Evolutionary conservation across 64 coral and sea anemone species (phyloP).

Genomic region (Acropora yongei): DNA sequence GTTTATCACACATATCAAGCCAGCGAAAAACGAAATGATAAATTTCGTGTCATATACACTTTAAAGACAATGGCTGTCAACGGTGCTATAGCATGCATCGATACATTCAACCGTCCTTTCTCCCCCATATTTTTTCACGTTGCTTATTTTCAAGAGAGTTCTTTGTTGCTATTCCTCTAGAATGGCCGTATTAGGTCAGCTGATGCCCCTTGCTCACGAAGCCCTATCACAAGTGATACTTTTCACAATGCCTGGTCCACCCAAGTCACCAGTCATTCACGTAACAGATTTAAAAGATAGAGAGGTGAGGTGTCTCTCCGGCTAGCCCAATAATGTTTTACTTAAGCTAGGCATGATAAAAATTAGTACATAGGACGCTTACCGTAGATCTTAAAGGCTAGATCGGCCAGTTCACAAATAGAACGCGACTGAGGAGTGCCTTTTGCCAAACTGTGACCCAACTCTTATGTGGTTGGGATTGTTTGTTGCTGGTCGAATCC

Average conservation of each 20-base stretch:
- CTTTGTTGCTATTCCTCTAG: not conserved
- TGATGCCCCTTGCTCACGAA: slow-evolving; percentile 22
- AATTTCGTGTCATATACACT: too few relatives aligned
- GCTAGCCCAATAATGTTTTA: not conserved
- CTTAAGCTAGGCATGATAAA: not conserved
- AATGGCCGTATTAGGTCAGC: slow-evolving; percentile 30
- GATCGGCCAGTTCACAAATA: not conserved
- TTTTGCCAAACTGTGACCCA: too few relatives aligned
- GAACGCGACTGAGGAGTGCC: too few relatives aligned
- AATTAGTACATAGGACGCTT: not conserved
- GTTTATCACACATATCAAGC: too few relatives aligned
- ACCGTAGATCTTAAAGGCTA: too few relatives aligned
- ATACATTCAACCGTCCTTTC: too few relatives aligned
- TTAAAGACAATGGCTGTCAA: too few relatives aligned
- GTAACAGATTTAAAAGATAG: slow-evolving; percentile 67
- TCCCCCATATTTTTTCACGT: too few relatives aligned
- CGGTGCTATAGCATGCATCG: too few relatives aligned
- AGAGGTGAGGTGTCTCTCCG: slow-evolving; percentile 39
- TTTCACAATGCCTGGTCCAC: slow-evolving; percentile 88
- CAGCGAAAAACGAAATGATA: too few relatives aligned
- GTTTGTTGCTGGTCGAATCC: not conserved
- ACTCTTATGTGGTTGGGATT: too few relatives aligned
- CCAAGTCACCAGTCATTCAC: slow-evolving; percentile 71
- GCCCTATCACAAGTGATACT: slow-evolving; percentile 47
- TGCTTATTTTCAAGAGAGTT: not conserved